These are phyloP conservation scores for Tuberolachnus salignus DNA, from an alignment of 2,888 invertebrate genomes.

Conservation along the genomic window DNA sequence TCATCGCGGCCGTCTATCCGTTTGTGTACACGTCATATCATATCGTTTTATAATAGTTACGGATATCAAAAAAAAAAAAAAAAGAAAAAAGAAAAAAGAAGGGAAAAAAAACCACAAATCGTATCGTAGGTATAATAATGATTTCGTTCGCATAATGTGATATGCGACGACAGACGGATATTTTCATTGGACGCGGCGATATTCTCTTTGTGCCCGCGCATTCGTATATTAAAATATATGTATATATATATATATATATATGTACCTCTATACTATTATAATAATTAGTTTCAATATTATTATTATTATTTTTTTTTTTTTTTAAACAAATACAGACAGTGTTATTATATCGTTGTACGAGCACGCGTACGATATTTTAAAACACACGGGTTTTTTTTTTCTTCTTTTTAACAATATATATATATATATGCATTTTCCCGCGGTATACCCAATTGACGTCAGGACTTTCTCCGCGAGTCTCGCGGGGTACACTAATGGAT, in stretches of 20 bases:
- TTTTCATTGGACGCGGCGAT: conserved; percentile 20
- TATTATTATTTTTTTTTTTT: conserved; percentile 8
- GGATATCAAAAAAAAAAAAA: conserved; percentile 8
- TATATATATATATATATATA: background rate
- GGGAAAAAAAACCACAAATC: conserved; percentile 10
- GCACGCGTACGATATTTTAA: conserved; percentile 17
- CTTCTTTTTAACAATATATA: conserved; percentile 1
- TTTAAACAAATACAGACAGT: conserved; percentile 16
- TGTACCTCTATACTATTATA: conserved; percentile 8
- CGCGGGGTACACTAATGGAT: conserved; percentile 34
- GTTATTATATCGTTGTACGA: too few relatives aligned
- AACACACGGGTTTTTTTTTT: conserved; percentile 9
- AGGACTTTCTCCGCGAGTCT: conserved; percentile 25
- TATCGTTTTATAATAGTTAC: conserved; percentile 5
- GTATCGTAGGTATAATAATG: conserved; percentile 1
- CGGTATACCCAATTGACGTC: conserved; percentile 14
- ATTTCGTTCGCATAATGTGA: conserved; percentile 32
- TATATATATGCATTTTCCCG: background rate
- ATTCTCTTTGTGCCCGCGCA: conserved; percentile 33
- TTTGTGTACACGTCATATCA: background rate
- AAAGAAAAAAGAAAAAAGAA: too few relatives aligned
- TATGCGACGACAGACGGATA: conserved; percentile 27
- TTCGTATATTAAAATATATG: too few relatives aligned
- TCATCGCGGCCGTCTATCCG: background rate
- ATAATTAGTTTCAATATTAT: conserved; percentile 53